Percentiles rank a stretch among this genome's conserved stretches.
Evolutionary conservation across 2,888 invertebrate genomes (phyloP).

Genomic region (Lagria hirta): DNA sequence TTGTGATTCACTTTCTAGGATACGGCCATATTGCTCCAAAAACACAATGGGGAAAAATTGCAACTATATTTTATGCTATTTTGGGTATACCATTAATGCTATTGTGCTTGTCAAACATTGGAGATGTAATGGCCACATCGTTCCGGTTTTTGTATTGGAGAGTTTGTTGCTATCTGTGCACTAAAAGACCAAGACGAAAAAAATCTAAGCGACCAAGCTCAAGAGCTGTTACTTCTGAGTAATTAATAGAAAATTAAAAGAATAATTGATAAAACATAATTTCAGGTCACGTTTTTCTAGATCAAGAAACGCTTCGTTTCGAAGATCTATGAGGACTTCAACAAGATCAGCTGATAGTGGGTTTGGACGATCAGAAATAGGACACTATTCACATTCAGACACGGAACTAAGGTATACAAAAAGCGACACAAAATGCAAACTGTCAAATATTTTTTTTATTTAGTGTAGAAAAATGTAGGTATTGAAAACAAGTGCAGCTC

Average conservation of each 20-base stretch:
- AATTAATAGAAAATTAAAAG: conserved; percentile 9
- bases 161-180: conserved; percentile 87
- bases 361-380: conserved; percentile 58
- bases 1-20: too few species aligned
- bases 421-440: too few species aligned
- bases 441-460: too few species aligned
- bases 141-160: conserved; percentile 94
- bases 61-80: conserved; percentile 95
- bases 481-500: too few species aligned
- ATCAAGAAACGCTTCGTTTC: conserved; percentile 57
- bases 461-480: too few species aligned
- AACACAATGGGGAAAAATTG: conserved; percentile 90
- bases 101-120: conserved; percentile 90
- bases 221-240: conserved; percentile 26
- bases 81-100: conserved; percentile 94
- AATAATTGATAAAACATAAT: conserved; percentile 2
- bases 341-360: conserved; percentile 67
- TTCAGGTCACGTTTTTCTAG: conserved; percentile 48
- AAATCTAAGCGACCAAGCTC: conserved; percentile 9
- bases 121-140: conserved; percentile 91
- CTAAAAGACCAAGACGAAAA: conserved; percentile 68
- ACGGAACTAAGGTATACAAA: conserved; percentile 71
- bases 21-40: conserved; percentile 95
- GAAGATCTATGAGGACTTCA: conserved; percentile 62
- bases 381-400: conserved; percentile 70